Evolutionary conservation across 2,888 invertebrate species (phyloP).

Genomic region (Morpho helenor): DNA sequence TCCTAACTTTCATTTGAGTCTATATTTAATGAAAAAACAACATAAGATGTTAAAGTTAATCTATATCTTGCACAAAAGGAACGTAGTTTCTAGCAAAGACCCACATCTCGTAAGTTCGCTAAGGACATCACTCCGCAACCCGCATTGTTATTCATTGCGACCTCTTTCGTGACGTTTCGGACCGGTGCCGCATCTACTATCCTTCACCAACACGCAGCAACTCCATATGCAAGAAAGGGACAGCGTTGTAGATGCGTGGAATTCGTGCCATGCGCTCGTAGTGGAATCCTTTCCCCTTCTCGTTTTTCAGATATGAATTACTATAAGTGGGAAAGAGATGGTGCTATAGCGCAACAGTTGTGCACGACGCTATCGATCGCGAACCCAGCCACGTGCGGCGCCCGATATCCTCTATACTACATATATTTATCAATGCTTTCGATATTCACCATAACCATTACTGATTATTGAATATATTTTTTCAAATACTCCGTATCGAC

Average conservation of each 20-base stretch:
- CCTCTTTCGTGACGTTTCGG: constrained; percentile 73
- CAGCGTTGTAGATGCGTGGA: constrained; percentile 48
- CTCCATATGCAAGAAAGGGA: constrained; percentile 34
- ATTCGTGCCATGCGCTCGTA: constrained; percentile 57
- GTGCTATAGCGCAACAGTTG: constrained; percentile 69
- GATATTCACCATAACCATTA: constrained; percentile 33
- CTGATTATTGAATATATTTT: constrained; percentile 17
- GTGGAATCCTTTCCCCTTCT: constrained; percentile 50
- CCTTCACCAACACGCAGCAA: constrained; percentile 34
- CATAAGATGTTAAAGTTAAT: too few relatives aligned
- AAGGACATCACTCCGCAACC: constrained; percentile 75
- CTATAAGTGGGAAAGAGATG: constrained; percentile 37
- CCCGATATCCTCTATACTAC: constrained; percentile 35
- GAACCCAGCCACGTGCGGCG: constrained; percentile 59
- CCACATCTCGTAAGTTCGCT: constrained; percentile 8
- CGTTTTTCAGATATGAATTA: constrained; percentile 28
- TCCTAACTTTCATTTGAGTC: too few relatives aligned
- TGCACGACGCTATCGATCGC: constrained; percentile 66
- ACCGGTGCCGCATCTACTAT: constrained; percentile 68
- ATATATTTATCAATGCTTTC: constrained; percentile 20
- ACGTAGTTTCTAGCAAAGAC: too few relatives aligned
- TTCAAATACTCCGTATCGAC: neutral
- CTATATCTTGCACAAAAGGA: too few relatives aligned
- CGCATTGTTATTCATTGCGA: constrained; percentile 77
- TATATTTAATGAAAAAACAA: too few relatives aligned